A percentile compares a stretch with the other conserved stretches of the same genome.
Evolutionary conservation across 2,113 vertebrate genomes (phyloP).

Genomic region (Grantiella picta): DNA sequence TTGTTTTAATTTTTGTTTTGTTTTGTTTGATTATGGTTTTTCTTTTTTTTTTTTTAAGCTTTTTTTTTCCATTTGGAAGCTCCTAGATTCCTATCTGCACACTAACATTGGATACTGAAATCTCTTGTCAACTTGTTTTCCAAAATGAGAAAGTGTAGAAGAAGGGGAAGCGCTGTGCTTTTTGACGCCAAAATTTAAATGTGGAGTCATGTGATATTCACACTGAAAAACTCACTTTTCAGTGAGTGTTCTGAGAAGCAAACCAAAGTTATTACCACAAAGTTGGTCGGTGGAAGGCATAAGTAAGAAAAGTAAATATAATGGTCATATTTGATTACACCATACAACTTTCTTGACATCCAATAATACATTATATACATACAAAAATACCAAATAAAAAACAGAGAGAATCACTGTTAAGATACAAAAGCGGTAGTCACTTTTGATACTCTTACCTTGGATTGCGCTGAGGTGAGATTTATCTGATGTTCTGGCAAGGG

Average conservation of each 20-base stretch:
- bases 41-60: no score
- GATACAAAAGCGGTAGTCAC: accelerated
- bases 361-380: neutral
- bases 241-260: neutral
- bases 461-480: neutral
- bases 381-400: neutral
- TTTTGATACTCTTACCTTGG: neutral
- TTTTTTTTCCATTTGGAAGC: neutral
- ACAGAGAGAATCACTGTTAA: accelerated
- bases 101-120: neutral
- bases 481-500: neutral
- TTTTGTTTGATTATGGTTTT: no score
- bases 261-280: neutral
- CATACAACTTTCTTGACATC: neutral
- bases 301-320: neutral
- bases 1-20: neutral
- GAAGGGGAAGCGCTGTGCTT: accelerated
- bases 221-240: neutral
- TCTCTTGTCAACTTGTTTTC: neutral
- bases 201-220: neutral
- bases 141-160: neutral
- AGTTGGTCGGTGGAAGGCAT: neutral
- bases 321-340: accelerated
- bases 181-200: neutral
- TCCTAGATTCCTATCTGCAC: neutral